These are phyloP conservation scores for Macaca mulatta DNA, from an alignment of 2,113 vertebrate species.

Conservation along the genomic window DNA sequence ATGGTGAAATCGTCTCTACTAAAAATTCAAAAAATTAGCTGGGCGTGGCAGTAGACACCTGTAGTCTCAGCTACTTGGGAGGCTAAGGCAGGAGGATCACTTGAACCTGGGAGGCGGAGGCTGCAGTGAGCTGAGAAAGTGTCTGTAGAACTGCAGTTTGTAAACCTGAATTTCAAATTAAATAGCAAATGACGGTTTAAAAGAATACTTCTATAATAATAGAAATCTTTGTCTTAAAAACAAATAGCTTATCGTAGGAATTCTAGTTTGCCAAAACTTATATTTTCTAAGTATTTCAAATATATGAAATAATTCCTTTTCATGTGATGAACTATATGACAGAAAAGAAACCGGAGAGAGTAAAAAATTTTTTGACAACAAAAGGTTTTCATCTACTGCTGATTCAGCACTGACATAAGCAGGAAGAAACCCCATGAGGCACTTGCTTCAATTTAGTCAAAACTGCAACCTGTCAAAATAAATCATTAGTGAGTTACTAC, in stretches of 20 bases:
- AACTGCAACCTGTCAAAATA: not conserved
- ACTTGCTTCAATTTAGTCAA: not conserved
- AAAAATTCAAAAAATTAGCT: no score
- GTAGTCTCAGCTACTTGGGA: no score
- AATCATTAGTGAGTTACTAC: not conserved
- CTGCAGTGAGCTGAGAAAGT: not conserved
- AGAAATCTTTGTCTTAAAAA: conserved; percentile 30
- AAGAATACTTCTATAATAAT: not conserved
- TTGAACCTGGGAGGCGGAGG: no score
- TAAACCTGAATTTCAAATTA: conserved; percentile 10
- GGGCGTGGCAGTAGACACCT: no score
- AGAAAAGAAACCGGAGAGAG: conserved; percentile 74
- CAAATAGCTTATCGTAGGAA: not conserved
- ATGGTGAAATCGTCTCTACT: no score
- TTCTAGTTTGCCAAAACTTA: not conserved
- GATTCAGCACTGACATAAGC: not conserved
- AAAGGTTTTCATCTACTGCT: not conserved
- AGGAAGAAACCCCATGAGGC: not conserved
- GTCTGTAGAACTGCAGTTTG: not conserved
- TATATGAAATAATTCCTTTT: not conserved
- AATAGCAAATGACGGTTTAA: not conserved
- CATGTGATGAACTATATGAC: not conserved
- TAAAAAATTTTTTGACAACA: not conserved
- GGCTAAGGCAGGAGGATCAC: no score
- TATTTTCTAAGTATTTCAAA: not conserved